Percentiles rank a stretch among this genome's conserved stretches.
These are phyloP conservation scores for Lophura nycthemera DNA, from an alignment of 2,113 vertebrate species.

Conservation along the genomic window DNA sequence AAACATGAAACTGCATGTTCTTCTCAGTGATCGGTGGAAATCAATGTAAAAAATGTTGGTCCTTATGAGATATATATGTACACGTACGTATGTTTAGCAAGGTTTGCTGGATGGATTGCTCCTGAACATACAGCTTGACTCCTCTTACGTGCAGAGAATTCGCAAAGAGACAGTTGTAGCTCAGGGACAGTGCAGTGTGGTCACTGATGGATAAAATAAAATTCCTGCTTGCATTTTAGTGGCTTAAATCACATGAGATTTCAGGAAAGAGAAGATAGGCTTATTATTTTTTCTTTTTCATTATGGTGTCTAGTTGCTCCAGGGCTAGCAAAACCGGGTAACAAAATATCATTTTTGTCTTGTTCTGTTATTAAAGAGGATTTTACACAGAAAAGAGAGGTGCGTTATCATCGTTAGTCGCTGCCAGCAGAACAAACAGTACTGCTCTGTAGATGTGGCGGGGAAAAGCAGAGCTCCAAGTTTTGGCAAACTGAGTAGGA, in stretches of 20 bases:
- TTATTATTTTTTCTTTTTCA: not conserved
- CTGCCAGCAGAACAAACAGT: not conserved
- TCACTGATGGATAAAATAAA: conserved; percentile 63
- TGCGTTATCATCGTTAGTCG: not conserved
- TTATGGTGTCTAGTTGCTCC: not conserved
- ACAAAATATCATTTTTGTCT: not conserved
- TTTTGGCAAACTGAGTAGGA: not conserved
- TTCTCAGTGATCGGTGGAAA: not conserved
- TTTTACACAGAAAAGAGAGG: not conserved
- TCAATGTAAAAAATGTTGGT: conserved; percentile 10
- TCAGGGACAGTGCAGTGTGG: conserved; percentile 9
- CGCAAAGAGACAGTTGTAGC: conserved; percentile 36
- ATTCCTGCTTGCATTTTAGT: conserved; percentile 65
- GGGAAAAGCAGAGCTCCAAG: not conserved
- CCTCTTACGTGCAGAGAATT: not conserved
- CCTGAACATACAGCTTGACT: conserved; percentile 18
- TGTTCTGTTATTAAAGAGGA: not conserved
- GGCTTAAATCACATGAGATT: conserved; percentile 38
- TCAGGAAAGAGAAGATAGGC: not conserved
- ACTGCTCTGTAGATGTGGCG: not conserved
- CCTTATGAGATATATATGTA: not conserved
- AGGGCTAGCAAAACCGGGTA: not conserved
- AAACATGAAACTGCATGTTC: conserved; percentile 38
- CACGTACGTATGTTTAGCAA: not conserved
- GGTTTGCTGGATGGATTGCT: conserved; percentile 24